Evolutionary conservation across 1,140 invertebrate genomes (phyloP).

Genomic region (Pachypeltis micranthus): DNA sequence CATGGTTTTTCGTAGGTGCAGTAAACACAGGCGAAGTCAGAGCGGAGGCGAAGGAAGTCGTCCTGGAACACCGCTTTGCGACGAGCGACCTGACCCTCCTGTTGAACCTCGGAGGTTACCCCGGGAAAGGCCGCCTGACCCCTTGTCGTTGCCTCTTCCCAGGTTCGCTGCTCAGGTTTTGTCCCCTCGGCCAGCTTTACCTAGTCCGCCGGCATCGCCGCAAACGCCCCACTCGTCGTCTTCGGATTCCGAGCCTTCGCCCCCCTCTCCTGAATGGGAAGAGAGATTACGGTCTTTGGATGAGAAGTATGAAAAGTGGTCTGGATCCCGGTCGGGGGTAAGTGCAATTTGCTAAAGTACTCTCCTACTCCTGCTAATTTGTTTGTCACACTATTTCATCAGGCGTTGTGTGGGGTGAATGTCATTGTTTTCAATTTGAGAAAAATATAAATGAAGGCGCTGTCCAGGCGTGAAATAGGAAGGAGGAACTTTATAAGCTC

Average conservation of each 20-base stretch:
- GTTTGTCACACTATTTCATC: no score
- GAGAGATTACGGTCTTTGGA: slow-evolving; percentile 79
- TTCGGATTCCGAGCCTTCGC: slow-evolving; percentile 34
- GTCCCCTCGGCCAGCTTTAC: slow-evolving; percentile 25
- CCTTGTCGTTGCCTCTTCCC: slow-evolving; percentile 67
- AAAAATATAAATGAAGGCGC: no score
- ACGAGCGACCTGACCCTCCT: slow-evolving; percentile 64
- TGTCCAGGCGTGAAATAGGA: no score
- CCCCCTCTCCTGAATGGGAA: slow-evolving; percentile 41
- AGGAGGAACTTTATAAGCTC: no score
- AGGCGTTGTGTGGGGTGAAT: no score
- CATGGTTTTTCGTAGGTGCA: slow-evolving; percentile 26
- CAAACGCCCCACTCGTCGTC: slow-evolving; percentile 27
- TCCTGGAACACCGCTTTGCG: slow-evolving; percentile 69
- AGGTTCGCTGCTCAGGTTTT: slow-evolving; percentile 64
- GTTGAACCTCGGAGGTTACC: slow-evolving; percentile 53
- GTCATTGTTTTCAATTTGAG: no score
- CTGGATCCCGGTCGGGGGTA: slow-evolving; percentile 46
- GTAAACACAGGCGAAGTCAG: slow-evolving; percentile 34
- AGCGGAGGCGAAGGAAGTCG: slow-evolving; percentile 46
- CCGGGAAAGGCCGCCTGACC: slow-evolving; percentile 45
- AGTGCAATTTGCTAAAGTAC: no score
- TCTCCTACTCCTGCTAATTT: no score
- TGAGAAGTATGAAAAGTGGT: slow-evolving; percentile 87
- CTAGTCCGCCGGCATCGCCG: slow-evolving; percentile 25